These are phyloP conservation scores for Cerastoderma edule DNA, from an alignment of 2,888 invertebrate genomes.

Conservation along the genomic window DNA sequence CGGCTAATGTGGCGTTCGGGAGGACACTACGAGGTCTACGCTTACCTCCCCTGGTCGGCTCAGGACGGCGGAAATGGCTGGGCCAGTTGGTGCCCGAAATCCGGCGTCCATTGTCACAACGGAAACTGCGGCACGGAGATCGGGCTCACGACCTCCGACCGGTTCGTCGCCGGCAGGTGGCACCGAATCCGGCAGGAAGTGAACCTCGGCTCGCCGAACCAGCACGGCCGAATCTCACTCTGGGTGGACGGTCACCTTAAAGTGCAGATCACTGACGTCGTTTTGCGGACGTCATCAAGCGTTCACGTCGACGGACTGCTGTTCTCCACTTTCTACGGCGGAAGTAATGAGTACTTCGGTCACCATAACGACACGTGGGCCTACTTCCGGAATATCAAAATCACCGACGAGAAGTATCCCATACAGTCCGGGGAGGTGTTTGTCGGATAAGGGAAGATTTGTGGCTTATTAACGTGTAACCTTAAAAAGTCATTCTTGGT, in stretches of 20 bases:
- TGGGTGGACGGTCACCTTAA: conserved; percentile 60
- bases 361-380: conserved; percentile 66
- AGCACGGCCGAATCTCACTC: conserved; percentile 61
- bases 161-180: conserved; percentile 69
- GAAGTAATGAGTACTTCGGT: conserved; percentile 61
- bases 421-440: conserved; percentile 15
- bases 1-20: conserved; percentile 74
- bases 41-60: conserved; percentile 67
- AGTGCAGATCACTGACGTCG: conserved; percentile 54
- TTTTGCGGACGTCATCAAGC: conserved; percentile 55
- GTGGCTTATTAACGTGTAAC: too few relatives aligned
- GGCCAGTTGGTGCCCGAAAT: conserved; percentile 46
- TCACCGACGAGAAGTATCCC: conserved; percentile 38
- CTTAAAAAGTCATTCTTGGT: too few relatives aligned
- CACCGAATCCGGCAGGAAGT: conserved; percentile 66
- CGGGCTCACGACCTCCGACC: conserved; percentile 33
- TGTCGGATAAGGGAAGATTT: conserved; percentile 11
- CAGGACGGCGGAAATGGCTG: conserved; percentile 46
- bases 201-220: conserved; percentile 61
- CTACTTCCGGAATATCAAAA: conserved; percentile 68
- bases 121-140: conserved; percentile 16
- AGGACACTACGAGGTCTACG: conserved; percentile 75
- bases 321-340: conserved; percentile 76
- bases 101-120: conserved; percentile 23
- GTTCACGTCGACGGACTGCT: conserved; percentile 67